Percentiles rank a stretch among this genome's conserved stretches.
Conservation (phyloP, 1,140 invertebrate genomes). For the Cotesia typhae region DNA sequence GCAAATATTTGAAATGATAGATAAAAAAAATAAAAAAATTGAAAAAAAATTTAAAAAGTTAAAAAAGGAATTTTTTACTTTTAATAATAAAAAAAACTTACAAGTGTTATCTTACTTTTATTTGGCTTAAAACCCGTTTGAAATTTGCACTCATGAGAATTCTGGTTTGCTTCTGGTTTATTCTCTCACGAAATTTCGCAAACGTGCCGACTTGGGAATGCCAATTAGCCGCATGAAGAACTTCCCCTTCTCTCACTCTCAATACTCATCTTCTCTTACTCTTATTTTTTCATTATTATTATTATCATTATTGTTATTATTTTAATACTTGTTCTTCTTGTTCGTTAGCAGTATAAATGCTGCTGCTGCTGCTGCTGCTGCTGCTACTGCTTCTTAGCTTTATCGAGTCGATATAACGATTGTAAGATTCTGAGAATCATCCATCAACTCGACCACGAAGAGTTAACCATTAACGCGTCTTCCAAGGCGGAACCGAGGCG, state of each 20-base stretch:
- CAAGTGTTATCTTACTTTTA: background rate
- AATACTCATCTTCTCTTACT: background rate
- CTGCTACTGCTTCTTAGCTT: background rate
- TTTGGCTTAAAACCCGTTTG: constrained; percentile 1
- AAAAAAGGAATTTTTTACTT: background rate
- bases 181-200: constrained; percentile 40
- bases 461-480: constrained; percentile 44
- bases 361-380: no score
- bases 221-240: constrained; percentile 38
- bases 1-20: no score
- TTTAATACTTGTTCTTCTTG: no score
- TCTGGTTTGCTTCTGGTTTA: constrained; percentile 13
- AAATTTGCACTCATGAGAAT: constrained; percentile 11
- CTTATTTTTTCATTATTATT: no score
- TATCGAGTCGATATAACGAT: constrained; percentile 34
- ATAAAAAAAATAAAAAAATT: background rate
- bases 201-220: constrained; percentile 35
- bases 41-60: background rate
- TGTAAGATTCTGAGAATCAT: constrained; percentile 46
- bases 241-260: background rate
- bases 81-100: no score
- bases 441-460: constrained; percentile 40
- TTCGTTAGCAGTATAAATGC: no score
- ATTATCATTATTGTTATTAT: no score
- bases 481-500: constrained; percentile 34